Evolutionary conservation across 2,113 vertebrate genomes (phyloP).

Genomic region (Calidris pygmaea): DNA sequence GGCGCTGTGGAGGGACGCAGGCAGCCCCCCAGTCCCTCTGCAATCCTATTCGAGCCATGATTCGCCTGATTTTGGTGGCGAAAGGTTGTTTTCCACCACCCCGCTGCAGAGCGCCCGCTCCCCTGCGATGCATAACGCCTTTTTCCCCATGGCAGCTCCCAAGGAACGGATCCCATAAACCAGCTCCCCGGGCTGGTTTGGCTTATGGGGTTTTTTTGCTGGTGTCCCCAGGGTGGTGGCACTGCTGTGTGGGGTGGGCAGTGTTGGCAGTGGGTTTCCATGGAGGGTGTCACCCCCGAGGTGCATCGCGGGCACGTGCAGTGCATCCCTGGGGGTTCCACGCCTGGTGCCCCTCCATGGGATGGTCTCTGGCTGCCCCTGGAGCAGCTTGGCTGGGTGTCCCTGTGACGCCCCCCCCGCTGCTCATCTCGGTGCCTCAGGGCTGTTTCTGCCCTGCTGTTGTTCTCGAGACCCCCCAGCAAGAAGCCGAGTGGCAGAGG

Average conservation of each 20-base stretch:
- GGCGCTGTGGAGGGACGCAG: neutral
- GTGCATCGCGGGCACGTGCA: accelerated
- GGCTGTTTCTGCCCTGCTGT: neutral
- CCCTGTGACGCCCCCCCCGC: accelerated
- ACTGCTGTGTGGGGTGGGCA: accelerated
- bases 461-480: neutral
- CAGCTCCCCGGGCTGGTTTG: neutral
- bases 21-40: neutral
- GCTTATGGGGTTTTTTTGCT: accelerated
- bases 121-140: neutral
- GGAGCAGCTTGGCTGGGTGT: neutral
- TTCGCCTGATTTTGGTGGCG: accelerated
- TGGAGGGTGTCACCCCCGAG: accelerated
- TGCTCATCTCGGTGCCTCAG: accelerated
- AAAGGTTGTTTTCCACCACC: neutral
- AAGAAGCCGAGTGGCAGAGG: neutral
- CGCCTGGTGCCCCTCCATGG: neutral
- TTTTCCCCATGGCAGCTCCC: neutral
- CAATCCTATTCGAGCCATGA: neutral
- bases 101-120: accelerated
- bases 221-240: neutral
- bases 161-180: neutral
- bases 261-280: neutral
- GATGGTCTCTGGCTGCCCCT: neutral
- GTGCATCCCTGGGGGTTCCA: neutral